Evolutionary conservation across 1,140 invertebrate species (phyloP), one percentile per base, ranked within the genome.

Genomic region (Centruroides sculpturatus): DNA sequence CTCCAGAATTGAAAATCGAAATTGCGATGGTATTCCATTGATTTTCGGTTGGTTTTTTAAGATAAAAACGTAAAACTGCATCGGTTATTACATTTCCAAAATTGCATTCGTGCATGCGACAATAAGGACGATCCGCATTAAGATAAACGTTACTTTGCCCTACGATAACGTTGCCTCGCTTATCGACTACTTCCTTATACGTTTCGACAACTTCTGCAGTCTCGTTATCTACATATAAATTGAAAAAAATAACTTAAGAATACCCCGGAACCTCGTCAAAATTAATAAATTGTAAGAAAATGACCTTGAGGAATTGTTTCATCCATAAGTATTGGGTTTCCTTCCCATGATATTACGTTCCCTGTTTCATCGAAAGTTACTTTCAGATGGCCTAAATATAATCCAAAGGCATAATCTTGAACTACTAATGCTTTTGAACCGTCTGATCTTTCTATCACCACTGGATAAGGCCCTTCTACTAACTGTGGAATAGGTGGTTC

Each of bases 401-500:
- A 94, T 1, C 90, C 92, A 69, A 86, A 92, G 0, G 88, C 87
- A 69, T 86, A 94, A 4, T 89, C 90, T 74, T 95, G 92, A 0
- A 94, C 90, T 3, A 92, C 88, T 0, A 89, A 85, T 1, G 86
- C 87, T 60, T 79, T 78, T 68, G 82, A 82, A 0, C 86, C 85
- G 56, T 76, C 83, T 0, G 70, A 46, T 71, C 92, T 86, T 2
- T 74, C 77, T 0, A 93, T 79, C 46, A 85, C 74, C 0, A 80
- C 83, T 1, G 91, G 91, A 76, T 94, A 96, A 1, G 79, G 72
- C 3, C 83, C 88, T 59, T 82, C 78, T 0, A 83, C 78, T 35
- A 73, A 69, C 67, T 93, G 89, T 0, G 70, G 67, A 66, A 85
- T 82, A 0, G 87, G 86, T 57, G 76, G 71, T 3, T 69, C 70